Base-by-base conservation (phyloP, 2,113 vertebrate genomes). In the Alligator sinensis region DNA sequence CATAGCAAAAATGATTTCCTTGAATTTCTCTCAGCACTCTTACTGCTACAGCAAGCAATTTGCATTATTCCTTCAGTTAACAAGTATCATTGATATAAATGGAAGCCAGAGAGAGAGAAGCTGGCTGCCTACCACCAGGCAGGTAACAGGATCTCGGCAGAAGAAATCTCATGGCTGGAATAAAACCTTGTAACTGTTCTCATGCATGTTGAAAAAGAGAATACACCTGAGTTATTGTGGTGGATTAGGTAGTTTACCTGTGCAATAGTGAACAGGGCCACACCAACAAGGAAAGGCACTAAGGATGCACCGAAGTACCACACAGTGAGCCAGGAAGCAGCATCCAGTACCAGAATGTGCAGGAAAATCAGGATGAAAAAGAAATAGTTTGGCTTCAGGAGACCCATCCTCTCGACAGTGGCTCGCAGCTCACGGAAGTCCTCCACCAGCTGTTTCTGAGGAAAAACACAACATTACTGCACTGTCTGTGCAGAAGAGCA, bases 401-500 rank as follows among this genome's bases (percentile, higher is more conserved):
- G 97, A 24, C 98, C 98, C 97, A 97, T 96, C 79, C 27, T 94
- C 95, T 98, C 97, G 61, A 98, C 76, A 0, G 89, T 81, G 62
- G 96, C 92, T 88, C 97, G 98, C 76, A 98, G 97, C 62, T 97
- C 96, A 22, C 98, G 98, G 54, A 98, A 98, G 72, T 98, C 98
- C 19, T 98, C 86, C 2, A 96, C 22, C 30, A 98, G 94, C 6
- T 92, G 94, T 90, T 97, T 96, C 98, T 98, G 95, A 3, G 62
- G 89, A 28, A 9, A 61, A 89, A 92, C 19, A 1, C 14, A 79
- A 3, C 18, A 19, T 79, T 58, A 81, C 77, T 9, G 54, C 54
- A 63, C 38, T 17, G 1, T 8, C 28, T 60, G 3, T 34, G 2
- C 3, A 25, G 11, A 3, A 58, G 0, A 57, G 60, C 70, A 86